Percentiles rank a stretch among this genome's conserved stretches.
These are phyloP conservation scores for Fukomys damarensis DNA, from an alignment of 2,113 vertebrate species.

Conservation along the genomic window DNA sequence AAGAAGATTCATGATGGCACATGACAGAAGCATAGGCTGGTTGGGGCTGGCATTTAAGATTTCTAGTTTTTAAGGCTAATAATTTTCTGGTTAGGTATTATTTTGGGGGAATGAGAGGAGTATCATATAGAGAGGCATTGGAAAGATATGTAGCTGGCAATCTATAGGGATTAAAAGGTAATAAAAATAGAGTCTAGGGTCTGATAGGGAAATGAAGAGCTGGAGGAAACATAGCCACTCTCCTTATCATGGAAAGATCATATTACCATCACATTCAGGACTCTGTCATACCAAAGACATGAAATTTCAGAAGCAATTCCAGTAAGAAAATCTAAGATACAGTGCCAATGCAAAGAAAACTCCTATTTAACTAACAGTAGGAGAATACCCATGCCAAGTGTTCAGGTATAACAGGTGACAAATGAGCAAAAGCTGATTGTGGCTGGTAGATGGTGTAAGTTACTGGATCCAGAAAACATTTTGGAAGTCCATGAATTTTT, in stretches of 20 bases:
- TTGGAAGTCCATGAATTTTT: fast-evolving
- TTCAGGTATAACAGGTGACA: not conserved
- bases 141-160: not conserved
- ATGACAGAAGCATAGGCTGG: not conserved
- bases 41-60: not conserved
- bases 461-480: not conserved
- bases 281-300: not conserved
- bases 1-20: not conserved
- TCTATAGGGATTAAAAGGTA: not conserved
- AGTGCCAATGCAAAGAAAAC: fast-evolving
- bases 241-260: not conserved
- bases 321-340: not conserved
- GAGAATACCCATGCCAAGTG: not conserved
- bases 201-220: not conserved
- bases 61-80: not conserved
- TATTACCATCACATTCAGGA: not conserved
- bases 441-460: not conserved
- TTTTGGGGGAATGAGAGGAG: not conserved
- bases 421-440: not conserved
- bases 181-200: not conserved
- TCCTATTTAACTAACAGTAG: not conserved
- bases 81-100: not conserved
- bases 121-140: not conserved
- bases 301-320: not conserved
- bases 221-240: not conserved